phyloP scores from a whole-genome alignment of 2,888 invertebrate genomes.

The Trissolcus japonicus region DNA sequence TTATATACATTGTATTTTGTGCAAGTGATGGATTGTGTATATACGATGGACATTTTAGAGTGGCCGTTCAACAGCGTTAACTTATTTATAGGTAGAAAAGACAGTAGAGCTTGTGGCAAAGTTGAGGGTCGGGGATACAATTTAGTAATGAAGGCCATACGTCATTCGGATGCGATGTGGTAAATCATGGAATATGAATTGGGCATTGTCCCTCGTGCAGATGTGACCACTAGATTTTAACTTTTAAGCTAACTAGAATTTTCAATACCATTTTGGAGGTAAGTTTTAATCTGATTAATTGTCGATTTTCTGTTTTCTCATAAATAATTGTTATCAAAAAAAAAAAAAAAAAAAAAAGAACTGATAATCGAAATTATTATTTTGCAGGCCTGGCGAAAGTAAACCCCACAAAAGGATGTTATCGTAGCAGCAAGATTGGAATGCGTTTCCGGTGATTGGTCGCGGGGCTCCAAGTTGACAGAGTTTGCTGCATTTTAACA shows the following conservation, averaged over 20 bases:
- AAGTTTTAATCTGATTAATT: conserved; percentile 47
- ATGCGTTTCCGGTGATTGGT: conserved; percentile 56
- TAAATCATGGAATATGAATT: conserved; percentile 71
- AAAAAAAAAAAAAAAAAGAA: too few species aligned
- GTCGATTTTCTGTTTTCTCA: too few species aligned
- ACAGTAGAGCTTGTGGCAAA: conserved; percentile 39
- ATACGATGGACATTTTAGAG: conserved; percentile 23
- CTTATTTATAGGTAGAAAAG: conserved; percentile 40
- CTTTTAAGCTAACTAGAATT: conserved; percentile 68
- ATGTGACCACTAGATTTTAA: conserved; percentile 65
- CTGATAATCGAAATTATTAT: background rate
- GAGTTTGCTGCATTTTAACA: conserved; percentile 52
- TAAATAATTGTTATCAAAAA: too few species aligned
- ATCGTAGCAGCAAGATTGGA: conserved; percentile 32
- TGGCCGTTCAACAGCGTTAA: conserved; percentile 42
- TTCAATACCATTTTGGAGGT: too few species aligned
- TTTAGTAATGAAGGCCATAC: conserved; percentile 71
- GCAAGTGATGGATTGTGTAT: too few species aligned
- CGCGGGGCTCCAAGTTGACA: conserved; percentile 43
- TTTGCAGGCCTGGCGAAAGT: background rate
- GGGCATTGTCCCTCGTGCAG: conserved; percentile 67
- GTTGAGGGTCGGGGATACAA: conserved; percentile 61
- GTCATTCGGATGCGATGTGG: conserved; percentile 63
- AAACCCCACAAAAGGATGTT: conserved; percentile 9
- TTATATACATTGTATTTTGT: too few species aligned